These are phyloP conservation scores for Prochilodus magdalenae DNA, from an alignment of 2,113 vertebrate species.

Conservation along the genomic window DNA sequence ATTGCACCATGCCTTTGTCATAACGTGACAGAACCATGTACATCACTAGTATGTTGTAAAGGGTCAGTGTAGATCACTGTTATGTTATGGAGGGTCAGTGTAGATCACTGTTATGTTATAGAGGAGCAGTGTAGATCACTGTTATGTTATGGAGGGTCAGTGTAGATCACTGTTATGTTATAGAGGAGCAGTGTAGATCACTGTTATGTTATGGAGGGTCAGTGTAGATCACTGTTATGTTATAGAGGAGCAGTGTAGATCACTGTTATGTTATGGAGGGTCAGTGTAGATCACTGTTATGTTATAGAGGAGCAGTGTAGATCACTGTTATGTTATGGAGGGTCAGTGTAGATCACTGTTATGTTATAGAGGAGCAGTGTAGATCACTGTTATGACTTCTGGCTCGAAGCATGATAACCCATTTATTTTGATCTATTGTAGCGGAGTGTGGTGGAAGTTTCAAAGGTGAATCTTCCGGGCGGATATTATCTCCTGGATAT, in stretches of 20 bases:
- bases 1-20: too few relatives aligned
- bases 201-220: too few relatives aligned
- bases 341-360: not conserved
- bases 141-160: too few relatives aligned
- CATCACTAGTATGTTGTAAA: too few relatives aligned
- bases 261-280: not conserved
- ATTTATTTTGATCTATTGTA: conserved; percentile 60
- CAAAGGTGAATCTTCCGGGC: conserved; percentile 91
- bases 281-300: not conserved
- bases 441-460: conserved; percentile 97
- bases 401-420: conserved; percentile 28
- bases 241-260: too few relatives aligned
- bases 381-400: not conserved
- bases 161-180: conserved; percentile 1
- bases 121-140: not conserved
- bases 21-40: too few relatives aligned
- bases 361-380: not conserved
- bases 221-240: not conserved
- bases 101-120: conserved; percentile 1
- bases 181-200: not conserved
- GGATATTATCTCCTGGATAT: conserved; percentile 95
- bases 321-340: conserved; percentile 2
- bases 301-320: too few relatives aligned
- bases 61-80: not conserved
- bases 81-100: too few relatives aligned